Evolutionary conservation across 2,797 vertebrate genomes (phyloP), one percentile per base, ranked within the genome.

Genomic region (Coracias cyanogaster): DNA sequence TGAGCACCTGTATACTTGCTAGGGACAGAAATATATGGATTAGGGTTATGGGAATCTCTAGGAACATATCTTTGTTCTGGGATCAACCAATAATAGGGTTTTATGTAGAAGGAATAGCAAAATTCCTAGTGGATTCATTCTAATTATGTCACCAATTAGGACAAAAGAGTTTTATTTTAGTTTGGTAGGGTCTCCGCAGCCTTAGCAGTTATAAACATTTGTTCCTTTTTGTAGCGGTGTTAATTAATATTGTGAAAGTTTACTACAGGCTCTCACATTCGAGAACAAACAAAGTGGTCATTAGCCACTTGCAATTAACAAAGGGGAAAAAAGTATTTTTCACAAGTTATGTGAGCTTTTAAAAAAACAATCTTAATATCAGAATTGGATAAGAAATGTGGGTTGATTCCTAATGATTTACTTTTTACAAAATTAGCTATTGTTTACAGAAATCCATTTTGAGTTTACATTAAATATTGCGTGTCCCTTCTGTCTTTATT

Each of bases 1-100:
- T 10, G 77, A 95, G 90, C 96, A 97, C 96, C 97, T 97, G 97
- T 97, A 96, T 85, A 89, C 72, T 37, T 79, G 3, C 93, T 14
- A 24, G 93, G 92, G 97, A 95, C 29, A 37, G 57, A 74, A 72
- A 39, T 49, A 73, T n/a, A 43, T 60, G 95, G 95, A 96, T 98
- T 97, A 97, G 88, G 93, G 96, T 93, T 86, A 61, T 57, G 73
- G 82, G 43, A 77, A 96, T 91, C 92, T 86, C 90, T 67, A 86
- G 90, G 65, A 96, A 91, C 15, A 0, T 65, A 86, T 94, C 96
- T 97, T 96, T 97, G 93, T 89, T 96, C 92, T 84, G 66, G 89
- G 93, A 96, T 97, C 93, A 96, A 77, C 52, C 29, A n/a, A 57
- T 87, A 97, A 96, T 95, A 93, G 69, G 96, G 81, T 89, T 97